These are phyloP conservation scores for Zoanthus gigantus DNA, from an alignment of 92 coral and sea anemone species.

Conservation along the genomic window DNA sequence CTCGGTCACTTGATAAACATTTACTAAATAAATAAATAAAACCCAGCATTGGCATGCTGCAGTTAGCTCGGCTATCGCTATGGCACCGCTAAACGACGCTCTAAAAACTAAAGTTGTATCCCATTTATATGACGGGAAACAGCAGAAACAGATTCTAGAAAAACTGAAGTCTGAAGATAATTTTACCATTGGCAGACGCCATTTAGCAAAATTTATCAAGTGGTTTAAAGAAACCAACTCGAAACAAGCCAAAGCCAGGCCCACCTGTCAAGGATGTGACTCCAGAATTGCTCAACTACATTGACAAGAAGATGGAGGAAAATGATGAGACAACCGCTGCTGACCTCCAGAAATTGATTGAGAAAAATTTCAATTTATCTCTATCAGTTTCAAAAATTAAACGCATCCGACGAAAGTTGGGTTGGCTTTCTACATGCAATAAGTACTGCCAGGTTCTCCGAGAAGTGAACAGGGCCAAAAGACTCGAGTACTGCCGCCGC, in stretches of 20 bases:
- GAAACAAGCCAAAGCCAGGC: constrained; percentile 49
- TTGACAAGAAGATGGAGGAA: constrained; percentile 59
- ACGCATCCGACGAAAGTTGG: constrained; percentile 48
- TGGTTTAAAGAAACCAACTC: constrained; percentile 52
- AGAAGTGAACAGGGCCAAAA: constrained; percentile 59
- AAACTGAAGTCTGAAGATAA: background rate
- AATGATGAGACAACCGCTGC: constrained; percentile 68
- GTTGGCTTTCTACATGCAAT: constrained; percentile 68
- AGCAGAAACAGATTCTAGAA: background rate
- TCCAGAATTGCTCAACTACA: constrained; percentile 46
- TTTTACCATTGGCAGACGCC: constrained; percentile 43
- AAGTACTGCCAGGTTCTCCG: constrained; percentile 73
- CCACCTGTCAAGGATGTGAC: constrained; percentile 20
- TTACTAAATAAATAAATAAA: background rate
- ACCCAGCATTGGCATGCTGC: background rate
- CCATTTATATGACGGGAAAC: background rate
- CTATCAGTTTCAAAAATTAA: constrained; percentile 46
- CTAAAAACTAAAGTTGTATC: background rate
- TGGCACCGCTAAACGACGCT: constrained; percentile 4
- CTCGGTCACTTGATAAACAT: background rate
- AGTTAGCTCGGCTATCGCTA: background rate
- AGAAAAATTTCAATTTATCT: constrained; percentile 19
- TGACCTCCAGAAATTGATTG: constrained; percentile 34
- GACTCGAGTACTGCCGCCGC: constrained; percentile 34
- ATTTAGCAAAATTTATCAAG: constrained; percentile 51